These are phyloP conservation scores for Drosophila erecta DNA, from an alignment of 1,140 invertebrate species.

Conservation along the genomic window DNA sequence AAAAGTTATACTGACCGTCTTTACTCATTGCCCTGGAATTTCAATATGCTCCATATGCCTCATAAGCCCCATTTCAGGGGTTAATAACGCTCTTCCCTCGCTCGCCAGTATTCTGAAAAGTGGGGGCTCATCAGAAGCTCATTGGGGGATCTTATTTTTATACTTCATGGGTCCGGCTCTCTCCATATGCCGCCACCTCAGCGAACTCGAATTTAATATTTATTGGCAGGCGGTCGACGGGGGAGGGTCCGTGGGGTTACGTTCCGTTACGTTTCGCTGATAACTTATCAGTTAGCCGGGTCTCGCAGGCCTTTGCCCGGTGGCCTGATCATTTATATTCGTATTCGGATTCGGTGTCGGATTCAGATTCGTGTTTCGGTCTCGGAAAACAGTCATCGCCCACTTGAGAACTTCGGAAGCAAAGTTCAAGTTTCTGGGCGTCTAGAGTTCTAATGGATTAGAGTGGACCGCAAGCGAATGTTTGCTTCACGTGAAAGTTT, in stretches of 20 bases:
- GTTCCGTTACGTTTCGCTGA: constrained; percentile 11
- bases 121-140: not conserved
- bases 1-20: too few species aligned
- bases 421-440: constrained; percentile 34
- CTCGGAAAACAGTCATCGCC: constrained; percentile 11
- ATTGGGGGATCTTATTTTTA: not conserved
- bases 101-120: not conserved
- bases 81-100: not conserved
- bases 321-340: constrained; percentile 44
- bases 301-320: constrained; percentile 42
- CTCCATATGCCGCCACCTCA: constrained; percentile 18
- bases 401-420: constrained; percentile 27
- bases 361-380: constrained; percentile 15
- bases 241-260: not conserved
- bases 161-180: not conserved
- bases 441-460: constrained; percentile 16
- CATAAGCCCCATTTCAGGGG: not conserved
- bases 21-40: too few species aligned
- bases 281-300: constrained; percentile 34
- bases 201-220: constrained; percentile 9
- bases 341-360: constrained; percentile 4
- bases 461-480: constrained; percentile 6
- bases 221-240: constrained; percentile 18
- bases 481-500: too few species aligned
- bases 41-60: too few species aligned